A percentile compares a stretch with the other conserved stretches of the same genome.
Conservation (phyloP, 2,888 invertebrate species). For the Latrodectus elegans region DNA sequence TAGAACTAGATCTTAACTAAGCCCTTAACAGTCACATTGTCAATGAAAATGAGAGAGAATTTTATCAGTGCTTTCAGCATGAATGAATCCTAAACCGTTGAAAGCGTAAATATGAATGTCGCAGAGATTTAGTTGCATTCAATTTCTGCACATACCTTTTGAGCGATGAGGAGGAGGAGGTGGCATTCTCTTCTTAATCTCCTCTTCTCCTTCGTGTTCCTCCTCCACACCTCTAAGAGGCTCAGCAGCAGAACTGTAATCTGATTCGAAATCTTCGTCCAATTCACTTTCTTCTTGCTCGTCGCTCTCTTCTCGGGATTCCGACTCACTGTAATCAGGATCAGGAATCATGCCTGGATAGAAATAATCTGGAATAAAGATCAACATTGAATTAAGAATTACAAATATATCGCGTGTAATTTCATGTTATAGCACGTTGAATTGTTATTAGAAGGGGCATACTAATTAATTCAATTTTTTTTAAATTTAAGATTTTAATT, state of each 20-base stretch:
- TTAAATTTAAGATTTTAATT: too few species aligned
- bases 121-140: too few species aligned
- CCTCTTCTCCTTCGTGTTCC: conserved; percentile 13
- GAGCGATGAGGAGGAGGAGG: neutral
- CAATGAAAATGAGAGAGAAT: too few species aligned
- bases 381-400: neutral
- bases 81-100: neutral
- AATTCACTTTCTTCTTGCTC: neutral
- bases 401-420: too few species aligned
- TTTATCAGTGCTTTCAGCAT: too few species aligned
- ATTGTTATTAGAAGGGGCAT: too few species aligned
- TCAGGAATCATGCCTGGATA: conserved; percentile 75
- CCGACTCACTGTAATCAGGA: conserved; percentile 73
- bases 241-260: neutral
- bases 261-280: neutral
- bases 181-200: conserved; percentile 6
- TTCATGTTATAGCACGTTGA: too few species aligned
- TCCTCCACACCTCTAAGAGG: conserved; percentile 24
- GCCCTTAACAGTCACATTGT: too few species aligned
- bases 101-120: too few species aligned
- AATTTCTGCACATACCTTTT: too few species aligned
- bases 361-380: conserved; percentile 63
- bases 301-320: conserved; percentile 49
- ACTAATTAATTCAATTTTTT: too few species aligned
- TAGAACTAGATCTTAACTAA: too few species aligned